Percentiles rank a stretch among this genome's conserved stretches.
phyloP scores from a whole-genome alignment of 2,888 invertebrate genomes.

The Dolichopus griseipennis region DNA sequence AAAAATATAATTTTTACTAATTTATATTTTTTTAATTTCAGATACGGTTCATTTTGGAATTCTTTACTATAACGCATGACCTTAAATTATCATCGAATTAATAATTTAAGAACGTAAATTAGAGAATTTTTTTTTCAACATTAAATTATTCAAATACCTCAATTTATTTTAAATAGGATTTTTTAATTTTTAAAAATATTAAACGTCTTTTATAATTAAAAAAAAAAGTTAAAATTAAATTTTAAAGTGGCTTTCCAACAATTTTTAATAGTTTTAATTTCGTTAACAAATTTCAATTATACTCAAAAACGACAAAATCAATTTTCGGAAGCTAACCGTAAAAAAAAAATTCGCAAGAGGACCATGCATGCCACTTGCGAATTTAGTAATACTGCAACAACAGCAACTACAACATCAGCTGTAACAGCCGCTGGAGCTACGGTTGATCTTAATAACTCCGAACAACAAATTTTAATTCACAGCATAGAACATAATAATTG shows the following conservation, averaged over 20 bases:
- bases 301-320: slow-evolving; percentile 16
- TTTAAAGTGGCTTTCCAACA: neutral
- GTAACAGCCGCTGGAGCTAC: slow-evolving; percentile 34
- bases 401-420: slow-evolving; percentile 18
- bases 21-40: too few relatives aligned
- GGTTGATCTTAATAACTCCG: neutral
- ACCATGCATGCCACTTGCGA: slow-evolving; percentile 32
- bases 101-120: neutral
- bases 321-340: neutral
- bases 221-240: neutral
- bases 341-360: neutral
- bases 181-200: too few relatives aligned
- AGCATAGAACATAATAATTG: neutral
- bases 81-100: neutral
- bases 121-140: neutral
- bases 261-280: neutral
- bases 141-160: neutral
- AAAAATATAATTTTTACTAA: too few relatives aligned
- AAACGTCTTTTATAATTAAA: neutral
- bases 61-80: neutral
- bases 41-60: too few relatives aligned
- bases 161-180: neutral
- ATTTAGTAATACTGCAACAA: slow-evolving; percentile 54
- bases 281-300: slow-evolving; percentile 6
- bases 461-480: slow-evolving; percentile 10